These are phyloP conservation scores for Helicoverpa zea DNA, from an alignment of 1,140 invertebrate species.

Conservation along the genomic window DNA sequence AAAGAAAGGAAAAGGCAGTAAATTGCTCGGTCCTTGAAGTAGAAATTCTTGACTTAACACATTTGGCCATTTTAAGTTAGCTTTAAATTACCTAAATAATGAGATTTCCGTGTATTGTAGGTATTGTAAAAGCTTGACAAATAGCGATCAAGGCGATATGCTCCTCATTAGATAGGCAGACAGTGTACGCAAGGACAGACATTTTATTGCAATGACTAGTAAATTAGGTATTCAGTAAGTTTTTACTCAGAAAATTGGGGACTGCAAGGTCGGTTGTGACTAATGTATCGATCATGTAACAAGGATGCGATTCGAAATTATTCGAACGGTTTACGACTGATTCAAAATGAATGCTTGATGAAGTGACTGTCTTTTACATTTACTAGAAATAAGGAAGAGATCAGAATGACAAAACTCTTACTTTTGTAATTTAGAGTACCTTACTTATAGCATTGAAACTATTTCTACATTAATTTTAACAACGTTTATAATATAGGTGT, in stretches of 20 bases:
- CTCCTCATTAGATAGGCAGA: constrained; percentile 26
- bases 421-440: no score
- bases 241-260: constrained; percentile 18
- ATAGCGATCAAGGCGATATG: constrained; percentile 18
- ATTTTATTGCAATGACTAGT: constrained; percentile 7
- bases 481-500: constrained; percentile 16
- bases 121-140: constrained; percentile 38
- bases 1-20: neutral
- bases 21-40: neutral
- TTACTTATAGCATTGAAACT: no score
- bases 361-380: no score
- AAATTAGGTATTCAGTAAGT: constrained; percentile 4
- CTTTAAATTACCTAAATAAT: constrained; percentile 23
- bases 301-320: constrained; percentile 3
- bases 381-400: neutral
- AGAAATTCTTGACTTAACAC: neutral
- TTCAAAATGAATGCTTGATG: neutral
- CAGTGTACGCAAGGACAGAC: neutral
- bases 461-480: neutral
- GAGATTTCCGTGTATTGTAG: constrained; percentile 5
- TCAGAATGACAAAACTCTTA: no score
- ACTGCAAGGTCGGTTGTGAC: neutral
- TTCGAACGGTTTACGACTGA: neutral
- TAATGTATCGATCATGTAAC: neutral
- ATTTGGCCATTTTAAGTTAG: neutral